Evolutionary conservation across 2,888 invertebrate genomes (phyloP).

Genomic region (Cybosia mesomella): DNA sequence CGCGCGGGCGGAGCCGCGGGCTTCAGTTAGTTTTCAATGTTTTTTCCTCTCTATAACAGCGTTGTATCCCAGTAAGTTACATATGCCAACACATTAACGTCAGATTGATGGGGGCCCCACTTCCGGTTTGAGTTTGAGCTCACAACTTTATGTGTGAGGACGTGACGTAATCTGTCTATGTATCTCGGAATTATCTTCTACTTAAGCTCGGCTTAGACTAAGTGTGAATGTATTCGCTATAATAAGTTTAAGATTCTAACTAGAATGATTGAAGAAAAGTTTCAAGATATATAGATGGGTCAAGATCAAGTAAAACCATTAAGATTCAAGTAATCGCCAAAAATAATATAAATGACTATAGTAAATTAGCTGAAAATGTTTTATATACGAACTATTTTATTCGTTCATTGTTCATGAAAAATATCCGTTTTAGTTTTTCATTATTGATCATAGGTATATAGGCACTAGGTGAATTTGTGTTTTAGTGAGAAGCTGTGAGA

Average conservation of each 20-base stretch:
- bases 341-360: neutral
- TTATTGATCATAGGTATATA: too few relatives aligned
- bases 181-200: slow-evolving; percentile 51
- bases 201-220: slow-evolving; percentile 42
- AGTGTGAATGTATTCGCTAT: slow-evolving; percentile 23
- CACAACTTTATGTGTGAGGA: slow-evolving; percentile 57
- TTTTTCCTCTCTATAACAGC: slow-evolving; percentile 41
- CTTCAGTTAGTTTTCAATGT: too few relatives aligned
- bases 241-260: slow-evolving; percentile 3
- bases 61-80: slow-evolving; percentile 47
- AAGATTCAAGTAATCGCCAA: neutral
- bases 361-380: neutral
- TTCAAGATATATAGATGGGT: neutral
- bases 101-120: slow-evolving; percentile 58
- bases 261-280: neutral
- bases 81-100: slow-evolving; percentile 53
- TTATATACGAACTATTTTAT: neutral
- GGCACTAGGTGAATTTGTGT: too few relatives aligned
- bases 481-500: too few relatives aligned
- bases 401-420: too few relatives aligned
- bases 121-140: slow-evolving; percentile 64
- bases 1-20: too few relatives aligned
- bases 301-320: neutral
- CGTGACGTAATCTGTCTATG: slow-evolving; percentile 57
- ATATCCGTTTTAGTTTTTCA: too few relatives aligned